phyloP scores from a whole-genome alignment of 2,888 invertebrate species.

The Frankliniella fusca region DNA sequence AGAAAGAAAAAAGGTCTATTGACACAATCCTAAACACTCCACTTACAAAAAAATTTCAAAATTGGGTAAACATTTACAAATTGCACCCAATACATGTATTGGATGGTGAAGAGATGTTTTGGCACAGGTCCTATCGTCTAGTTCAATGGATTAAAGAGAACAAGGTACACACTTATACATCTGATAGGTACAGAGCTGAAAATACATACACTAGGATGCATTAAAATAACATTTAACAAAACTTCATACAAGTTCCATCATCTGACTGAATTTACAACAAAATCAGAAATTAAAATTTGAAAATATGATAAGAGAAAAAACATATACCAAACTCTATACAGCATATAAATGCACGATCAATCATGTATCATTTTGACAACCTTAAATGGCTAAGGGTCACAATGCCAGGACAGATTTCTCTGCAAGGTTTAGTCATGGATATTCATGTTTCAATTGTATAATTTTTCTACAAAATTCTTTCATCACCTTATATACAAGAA shows the following conservation, averaged over 20 bases:
- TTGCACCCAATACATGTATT: not conserved
- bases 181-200: not conserved
- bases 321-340: not conserved
- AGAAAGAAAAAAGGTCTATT: no score
- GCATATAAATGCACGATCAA: not conserved
- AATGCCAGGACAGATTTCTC: not conserved
- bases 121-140: not conserved
- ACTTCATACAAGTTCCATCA: constrained; percentile 16
- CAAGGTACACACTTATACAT: not conserved
- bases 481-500: no score
- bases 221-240: constrained; percentile 20
- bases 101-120: not conserved
- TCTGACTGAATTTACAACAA: not conserved
- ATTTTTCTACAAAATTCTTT: not conserved
- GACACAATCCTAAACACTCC: no score
- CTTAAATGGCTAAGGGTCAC: not conserved
- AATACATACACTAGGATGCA: constrained; percentile 5
- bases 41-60: no score
- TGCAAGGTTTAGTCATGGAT: not conserved
- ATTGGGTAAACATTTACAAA: no score
- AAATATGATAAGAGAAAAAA: not conserved
- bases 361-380: not conserved
- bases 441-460: not conserved
- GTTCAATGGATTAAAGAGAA: not conserved
- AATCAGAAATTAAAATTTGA: constrained; percentile 2